Evolutionary conservation across 2,888 invertebrate genomes (phyloP).

Genomic region (Formica aserva): DNA sequence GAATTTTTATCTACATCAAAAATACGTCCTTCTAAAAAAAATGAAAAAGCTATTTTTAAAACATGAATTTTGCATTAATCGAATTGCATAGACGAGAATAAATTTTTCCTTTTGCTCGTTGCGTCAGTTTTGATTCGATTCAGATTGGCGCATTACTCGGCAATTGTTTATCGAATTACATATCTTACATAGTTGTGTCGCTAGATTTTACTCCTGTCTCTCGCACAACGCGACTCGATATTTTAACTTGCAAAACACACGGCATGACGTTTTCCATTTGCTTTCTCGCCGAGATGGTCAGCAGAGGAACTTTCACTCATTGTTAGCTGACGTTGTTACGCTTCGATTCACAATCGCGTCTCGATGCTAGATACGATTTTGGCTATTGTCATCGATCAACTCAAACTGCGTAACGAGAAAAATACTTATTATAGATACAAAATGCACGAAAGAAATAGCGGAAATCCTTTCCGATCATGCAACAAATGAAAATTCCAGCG

Average conservation of each 20-base stretch:
- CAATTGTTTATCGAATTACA: not conserved
- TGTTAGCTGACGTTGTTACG: slow-evolving; percentile 67
- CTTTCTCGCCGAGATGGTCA: slow-evolving; percentile 63
- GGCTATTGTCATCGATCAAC: slow-evolving; percentile 13
- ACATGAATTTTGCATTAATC: not conserved
- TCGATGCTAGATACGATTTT: not conserved
- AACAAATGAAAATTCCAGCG: slow-evolving; percentile 12
- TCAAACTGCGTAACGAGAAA: not conserved
- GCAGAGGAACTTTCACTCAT: slow-evolving; percentile 69
- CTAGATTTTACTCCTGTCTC: slow-evolving; percentile 49
- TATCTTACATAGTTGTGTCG: not conserved
- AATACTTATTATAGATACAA: not conserved
- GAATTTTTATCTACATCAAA: not conserved
- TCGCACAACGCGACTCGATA: slow-evolving; percentile 37
- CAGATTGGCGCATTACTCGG: not conserved
- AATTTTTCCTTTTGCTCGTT: not conserved
- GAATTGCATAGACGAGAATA: not conserved
- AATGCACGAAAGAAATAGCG: not conserved
- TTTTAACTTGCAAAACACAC: slow-evolving; percentile 50
- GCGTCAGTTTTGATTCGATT: slow-evolving; percentile 2
- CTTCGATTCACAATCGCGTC: slow-evolving; percentile 63
- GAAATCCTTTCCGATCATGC: not conserved
- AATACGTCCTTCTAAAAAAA: not conserved
- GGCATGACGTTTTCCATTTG: slow-evolving; percentile 68
- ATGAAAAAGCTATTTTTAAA: not conserved